phyloP scores from a whole-genome alignment of 2,797 vertebrate genomes.

The Capromys pilorides region DNA sequence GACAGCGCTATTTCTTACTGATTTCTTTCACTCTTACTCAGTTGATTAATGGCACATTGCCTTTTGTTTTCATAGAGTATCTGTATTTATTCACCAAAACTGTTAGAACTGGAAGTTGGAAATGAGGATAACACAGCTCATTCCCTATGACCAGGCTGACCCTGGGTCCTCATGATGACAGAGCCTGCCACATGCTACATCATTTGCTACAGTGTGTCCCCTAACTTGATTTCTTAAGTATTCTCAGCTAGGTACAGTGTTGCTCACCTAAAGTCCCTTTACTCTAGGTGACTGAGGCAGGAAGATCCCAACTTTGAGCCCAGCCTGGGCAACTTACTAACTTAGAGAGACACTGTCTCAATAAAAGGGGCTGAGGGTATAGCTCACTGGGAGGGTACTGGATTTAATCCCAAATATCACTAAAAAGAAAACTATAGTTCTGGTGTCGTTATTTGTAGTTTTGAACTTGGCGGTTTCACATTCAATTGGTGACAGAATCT shows the following conservation, averaged over 20 bases:
- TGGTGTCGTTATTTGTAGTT: slow-evolving; percentile 3
- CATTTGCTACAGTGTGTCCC: background rate
- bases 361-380: background rate
- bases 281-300: background rate
- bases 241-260: background rate
- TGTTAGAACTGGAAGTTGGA: background rate
- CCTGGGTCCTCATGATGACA: background rate
- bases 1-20: background rate
- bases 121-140: background rate
- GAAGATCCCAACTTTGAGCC: background rate
- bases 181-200: background rate
- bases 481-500: background rate
- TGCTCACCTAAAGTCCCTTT: background rate
- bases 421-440: background rate
- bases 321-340: background rate
- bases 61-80: background rate
- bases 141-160: background rate
- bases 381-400: background rate
- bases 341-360: background rate
- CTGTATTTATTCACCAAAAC: background rate
- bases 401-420: background rate
- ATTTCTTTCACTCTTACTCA: background rate
- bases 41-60: background rate
- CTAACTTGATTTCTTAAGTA: background rate
- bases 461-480: background rate